These are phyloP conservation scores for Altica lythri DNA, from an alignment of 2,888 invertebrate species.

Conservation along the genomic window DNA sequence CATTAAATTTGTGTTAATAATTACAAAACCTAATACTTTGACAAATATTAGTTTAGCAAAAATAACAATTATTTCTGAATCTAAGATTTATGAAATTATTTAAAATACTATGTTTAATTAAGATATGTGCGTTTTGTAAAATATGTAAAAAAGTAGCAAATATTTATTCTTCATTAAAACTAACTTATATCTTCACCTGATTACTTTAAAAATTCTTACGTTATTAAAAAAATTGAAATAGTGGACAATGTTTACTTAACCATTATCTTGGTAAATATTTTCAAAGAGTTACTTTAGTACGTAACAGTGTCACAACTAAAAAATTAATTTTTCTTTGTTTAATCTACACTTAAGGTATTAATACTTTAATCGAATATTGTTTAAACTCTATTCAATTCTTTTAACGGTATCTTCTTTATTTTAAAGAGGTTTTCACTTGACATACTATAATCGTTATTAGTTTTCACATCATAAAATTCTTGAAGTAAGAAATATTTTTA, in stretches of 20 bases:
- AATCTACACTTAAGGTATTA: slow-evolving; percentile 11
- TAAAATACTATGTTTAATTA: not conserved
- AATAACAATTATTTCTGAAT: no score
- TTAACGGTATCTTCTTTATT: slow-evolving; percentile 8
- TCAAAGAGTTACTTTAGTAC: slow-evolving; percentile 49
- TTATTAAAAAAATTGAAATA: slow-evolving; percentile 34
- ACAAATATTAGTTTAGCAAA: no score
- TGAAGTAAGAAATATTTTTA: no score
- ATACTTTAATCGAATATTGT: slow-evolving; percentile 15
- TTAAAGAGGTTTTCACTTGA: no score
- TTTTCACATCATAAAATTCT: no score
- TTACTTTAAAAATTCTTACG: slow-evolving; percentile 22
- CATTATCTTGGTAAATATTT: slow-evolving; percentile 54
- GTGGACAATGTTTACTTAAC: slow-evolving; percentile 49
- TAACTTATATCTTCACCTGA: slow-evolving; percentile 15
- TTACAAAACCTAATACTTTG: no score
- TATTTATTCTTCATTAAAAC: slow-evolving; percentile 29
- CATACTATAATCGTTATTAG: no score
- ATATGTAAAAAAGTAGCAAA: slow-evolving; percentile 15
- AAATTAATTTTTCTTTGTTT: slow-evolving; percentile 19
- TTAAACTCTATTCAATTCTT: slow-evolving; percentile 12
- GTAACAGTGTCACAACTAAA: slow-evolving; percentile 45
- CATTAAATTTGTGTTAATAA: no score
- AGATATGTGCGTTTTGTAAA: not conserved
- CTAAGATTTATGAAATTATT: no score